Base-by-base conservation (phyloP, 1,140 invertebrate genomes). In the Anastrepha obliqua region DNA sequence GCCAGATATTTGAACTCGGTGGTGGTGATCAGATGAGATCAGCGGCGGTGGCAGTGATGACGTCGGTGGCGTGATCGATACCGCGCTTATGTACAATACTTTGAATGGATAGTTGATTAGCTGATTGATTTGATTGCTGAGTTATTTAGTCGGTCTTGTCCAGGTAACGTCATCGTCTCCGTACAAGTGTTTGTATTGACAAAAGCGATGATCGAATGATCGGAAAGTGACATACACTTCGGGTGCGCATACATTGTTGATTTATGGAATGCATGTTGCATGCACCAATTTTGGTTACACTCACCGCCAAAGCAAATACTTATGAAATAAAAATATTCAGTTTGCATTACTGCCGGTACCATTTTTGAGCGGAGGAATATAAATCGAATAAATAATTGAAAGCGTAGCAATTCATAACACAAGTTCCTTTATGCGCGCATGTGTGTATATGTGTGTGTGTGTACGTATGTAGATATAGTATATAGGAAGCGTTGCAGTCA, bases 111-210 rank as follows among this genome's bases (percentile, higher is more conserved):
- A 74, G 39, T 47, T 74, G 67, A 74, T 74, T 74, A 74, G 42
- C 67, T 74, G 67, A 74, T 74, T 74, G 67, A 74, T 74, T 74
- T 47, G 67, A 74, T 74, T 74, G 67, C 67, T 47, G 67, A 74
- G 67, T 74, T 74, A 44, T 74, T 74, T 74, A 74, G 67, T 74
- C 42, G 39, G 42, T 13, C 39, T 74, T 74, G 67, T 74, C 39
- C 67, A 74, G 44, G 67, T n/a, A 74, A 74, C 65, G 65, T 70
- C 39, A 70, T 70, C 39, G 65, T 62, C 8, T 62, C 65, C 39
- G 4, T 70, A 70, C 67, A 74, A 74, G 42, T 44, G 67, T n/a
- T 39, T 42, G 42, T 13, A 62, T 74, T 15, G 17, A 4, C 7
- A n/a, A 39, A 20, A 67, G 42, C 67, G 39, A 17, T 17, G 42